A percentile compares a stretch with the other conserved stretches of the same genome.
These are phyloP conservation scores for Brachyhypopomus gauderio DNA, from an alignment of 2,113 vertebrate species.

Conservation along the genomic window DNA sequence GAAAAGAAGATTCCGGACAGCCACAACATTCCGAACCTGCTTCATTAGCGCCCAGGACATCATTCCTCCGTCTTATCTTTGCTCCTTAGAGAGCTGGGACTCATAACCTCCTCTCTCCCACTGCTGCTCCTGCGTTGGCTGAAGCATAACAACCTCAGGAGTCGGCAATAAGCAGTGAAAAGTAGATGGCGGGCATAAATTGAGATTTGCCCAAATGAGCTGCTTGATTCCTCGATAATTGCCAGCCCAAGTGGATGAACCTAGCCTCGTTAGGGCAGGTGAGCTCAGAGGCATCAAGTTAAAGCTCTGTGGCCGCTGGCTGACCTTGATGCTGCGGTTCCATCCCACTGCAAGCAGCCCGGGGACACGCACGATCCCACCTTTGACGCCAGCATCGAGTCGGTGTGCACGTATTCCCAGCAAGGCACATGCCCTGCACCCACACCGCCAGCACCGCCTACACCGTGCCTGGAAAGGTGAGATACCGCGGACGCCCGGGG, in stretches of 20 bases:
- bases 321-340: conserved; percentile 48
- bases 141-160: conserved; percentile 23
- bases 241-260: conserved; percentile 4
- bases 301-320: background rate
- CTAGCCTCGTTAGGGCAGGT: conserved; percentile 22
- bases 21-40: background rate
- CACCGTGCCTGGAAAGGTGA: conserved; percentile 35
- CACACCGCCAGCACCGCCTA: conserved; percentile 32
- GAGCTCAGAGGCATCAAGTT: conserved; percentile 9
- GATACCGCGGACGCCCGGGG: conserved; percentile 32
- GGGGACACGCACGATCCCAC: conserved; percentile 35
- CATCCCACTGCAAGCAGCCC: conserved; percentile 13
- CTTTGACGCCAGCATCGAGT: conserved; percentile 46
- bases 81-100: conserved; percentile 40
- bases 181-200: conserved; percentile 36
- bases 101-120: conserved; percentile 38
- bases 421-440: conserved; percentile 15
- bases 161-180: conserved; percentile 44
- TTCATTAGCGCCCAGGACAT: conserved; percentile 5
- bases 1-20: background rate
- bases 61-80: conserved; percentile 46
- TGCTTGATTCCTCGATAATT: conserved; percentile 38
- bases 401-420: conserved; percentile 22
- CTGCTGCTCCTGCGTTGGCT: conserved; percentile 26
- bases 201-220: conserved; percentile 16